Base-by-base conservation (phyloP, 2,888 invertebrate species). In the Cheilosia vulpina region DNA sequence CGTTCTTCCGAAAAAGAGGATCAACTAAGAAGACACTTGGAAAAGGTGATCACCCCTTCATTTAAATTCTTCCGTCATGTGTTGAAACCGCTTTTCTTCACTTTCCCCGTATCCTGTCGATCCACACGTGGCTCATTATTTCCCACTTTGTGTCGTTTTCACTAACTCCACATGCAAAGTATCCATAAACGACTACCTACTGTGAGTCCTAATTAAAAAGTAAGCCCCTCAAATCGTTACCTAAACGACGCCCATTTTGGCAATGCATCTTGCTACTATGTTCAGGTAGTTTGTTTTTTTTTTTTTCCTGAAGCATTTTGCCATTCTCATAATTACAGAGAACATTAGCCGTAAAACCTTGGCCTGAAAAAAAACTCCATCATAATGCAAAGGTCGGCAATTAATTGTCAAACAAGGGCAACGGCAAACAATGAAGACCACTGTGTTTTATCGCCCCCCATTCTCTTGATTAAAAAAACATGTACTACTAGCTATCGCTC, bases 381-480 rank as follows among this genome's bases (percentile, higher is more conserved):
- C 71, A 72, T 68, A 77, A 62, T 24, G 57, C 62, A 73, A 78
- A 73, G 78, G 73, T 69, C 78, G 63, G 73, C 78, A 62, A 68
- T 83, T 62, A 83, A 78, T 83, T 73, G 55, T 45, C 50, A 41
- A 73, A 55, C 62, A 68, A 55, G 60, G 31, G 41, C 17, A 15
- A 38, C 45, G 38, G 19, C 45, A 73, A 78, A 84, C 84, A 79
- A 66, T 80, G 71, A 69, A 62, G 75, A 66, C 75, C 69, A 58
- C 75, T 21, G 47, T 72, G 53, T 60, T 68, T 38, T 45, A 60
- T 60, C 57, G 53, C 43, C 69, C 58, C 53, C 52, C 58, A 41
- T 65, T 76, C 69, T 76, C 58, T 65, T 80, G 71, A 75, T 84
- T 84, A 84, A 84, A 84, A 80, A 71, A 66, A 77, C 47, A 83